Evolutionary conservation across 2,113 vertebrate species (phyloP), one percentile per base, ranked within the genome.

Genomic region (Leucosticte australis): DNA sequence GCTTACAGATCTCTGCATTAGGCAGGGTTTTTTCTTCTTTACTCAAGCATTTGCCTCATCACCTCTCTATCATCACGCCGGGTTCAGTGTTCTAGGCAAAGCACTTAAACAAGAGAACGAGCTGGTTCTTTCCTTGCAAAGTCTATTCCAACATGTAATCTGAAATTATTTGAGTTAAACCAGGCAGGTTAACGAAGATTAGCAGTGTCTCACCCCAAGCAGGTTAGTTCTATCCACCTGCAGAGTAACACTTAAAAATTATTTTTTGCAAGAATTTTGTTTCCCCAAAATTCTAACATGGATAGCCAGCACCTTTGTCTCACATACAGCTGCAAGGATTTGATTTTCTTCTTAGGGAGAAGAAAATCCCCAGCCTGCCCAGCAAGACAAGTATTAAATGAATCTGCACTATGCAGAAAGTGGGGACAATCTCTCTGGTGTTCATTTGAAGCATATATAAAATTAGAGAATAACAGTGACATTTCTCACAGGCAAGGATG

Each of bases 11-110:
- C 35, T 67, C 83, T 47, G 46, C 60, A 67, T 24, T 35, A 59
- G 15, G 15, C 42, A 73, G 4, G 5, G 2, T 1, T 26, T 69
- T 52, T n/a, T 50, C 44, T 46, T 20, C 16, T 67, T 82, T 65
- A 55, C 46, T 63, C 28, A n/a, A 41, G 46, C 20, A 87, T 44
- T 41, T 78, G 37, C 55, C 5, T 84, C 16, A 81, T 23, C 11
- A 70, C 39, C 8, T 21, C 14, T 56, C 15, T 47, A 41, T 15
- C 26, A 30, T 42, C 23, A 74, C 3, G 0, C 3, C 0, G 0
- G 42, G 16, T n/a, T 21, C 3, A 6, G 11, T 35, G 65, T 7
- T 65, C 39, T 26, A 75, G 13, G 22, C 53, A 79, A 52, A 89
- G 22, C 55, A 65, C 2, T 81, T 70, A 16, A 73, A 46, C 31